These are phyloP conservation scores for Anguilla obscura DNA, from an alignment of 2,797 vertebrate genomes.

Conservation along the genomic window DNA sequence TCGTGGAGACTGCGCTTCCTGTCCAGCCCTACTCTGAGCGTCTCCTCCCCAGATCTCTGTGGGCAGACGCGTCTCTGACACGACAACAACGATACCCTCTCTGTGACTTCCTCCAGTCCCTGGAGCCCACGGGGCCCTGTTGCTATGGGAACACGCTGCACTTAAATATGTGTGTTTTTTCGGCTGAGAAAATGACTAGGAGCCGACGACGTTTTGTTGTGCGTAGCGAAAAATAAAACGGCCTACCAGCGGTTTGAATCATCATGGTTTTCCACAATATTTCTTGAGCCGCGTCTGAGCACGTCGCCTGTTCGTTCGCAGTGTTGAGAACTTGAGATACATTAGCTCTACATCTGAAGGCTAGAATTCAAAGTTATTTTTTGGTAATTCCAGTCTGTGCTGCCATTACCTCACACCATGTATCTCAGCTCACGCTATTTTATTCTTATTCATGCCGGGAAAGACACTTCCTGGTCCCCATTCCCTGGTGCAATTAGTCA, in stretches of 20 bases:
- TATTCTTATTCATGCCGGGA: not conserved
- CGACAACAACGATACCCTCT: slow-evolving; percentile 46
- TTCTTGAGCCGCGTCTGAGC: not conserved
- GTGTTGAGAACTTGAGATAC: not conserved
- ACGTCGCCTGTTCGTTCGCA: not conserved
- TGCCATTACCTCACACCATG: not conserved
- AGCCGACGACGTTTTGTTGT: not conserved
- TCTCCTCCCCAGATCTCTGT: not conserved
- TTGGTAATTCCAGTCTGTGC: not conserved
- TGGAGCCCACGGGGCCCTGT: slow-evolving; percentile 66
- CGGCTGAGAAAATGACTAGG: not conserved
- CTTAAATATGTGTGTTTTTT: slow-evolving; percentile 53
- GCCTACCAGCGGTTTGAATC: not conserved
- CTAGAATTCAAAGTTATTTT: not conserved
- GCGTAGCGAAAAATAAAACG: not conserved
- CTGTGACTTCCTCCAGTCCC: slow-evolving; percentile 64
- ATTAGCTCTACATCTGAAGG: not conserved
- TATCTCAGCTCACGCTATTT: not conserved
- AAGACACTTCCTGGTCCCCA: not conserved
- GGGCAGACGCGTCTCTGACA: not conserved
- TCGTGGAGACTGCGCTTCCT: not conserved
- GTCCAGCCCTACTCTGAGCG: not conserved
- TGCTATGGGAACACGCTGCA: slow-evolving; percentile 74
- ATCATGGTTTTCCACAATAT: not conserved
- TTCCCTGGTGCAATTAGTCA: not conserved